Conservation (phyloP, 2,797 vertebrate species). For the Serranus cabrilla region DNA sequence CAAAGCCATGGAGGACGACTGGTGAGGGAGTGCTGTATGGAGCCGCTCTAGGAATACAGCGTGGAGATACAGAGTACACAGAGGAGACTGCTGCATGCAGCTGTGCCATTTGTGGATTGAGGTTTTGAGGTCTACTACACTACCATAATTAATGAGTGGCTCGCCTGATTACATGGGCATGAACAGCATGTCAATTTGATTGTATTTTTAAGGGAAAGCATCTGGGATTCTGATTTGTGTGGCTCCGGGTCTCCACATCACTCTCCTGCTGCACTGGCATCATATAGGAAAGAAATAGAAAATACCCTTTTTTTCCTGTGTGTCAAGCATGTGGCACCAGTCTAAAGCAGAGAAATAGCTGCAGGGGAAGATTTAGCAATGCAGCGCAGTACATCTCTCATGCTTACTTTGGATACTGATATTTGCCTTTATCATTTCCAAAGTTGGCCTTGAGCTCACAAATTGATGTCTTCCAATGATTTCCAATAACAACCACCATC, state of each 20-base stretch:
- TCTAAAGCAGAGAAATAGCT: slow-evolving; percentile 47
- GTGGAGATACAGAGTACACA: slow-evolving; percentile 55
- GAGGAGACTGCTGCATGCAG: slow-evolving; percentile 54
- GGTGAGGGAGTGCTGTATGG: slow-evolving; percentile 65
- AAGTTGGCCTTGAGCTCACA: slow-evolving; percentile 61
- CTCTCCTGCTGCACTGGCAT: slow-evolving; percentile 7
- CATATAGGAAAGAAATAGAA: slow-evolving; percentile 15
- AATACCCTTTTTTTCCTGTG: slow-evolving; percentile 19
- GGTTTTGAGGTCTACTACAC: slow-evolving; percentile 64
- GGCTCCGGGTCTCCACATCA: slow-evolving; percentile 14
- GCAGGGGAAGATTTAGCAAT: slow-evolving; percentile 61
- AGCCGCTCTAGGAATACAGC: slow-evolving; percentile 61
- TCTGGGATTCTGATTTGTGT: slow-evolving; percentile 54
- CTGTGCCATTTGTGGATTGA: slow-evolving; percentile 63
- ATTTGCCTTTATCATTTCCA: slow-evolving; percentile 65
- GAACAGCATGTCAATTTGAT: slow-evolving; percentile 58
- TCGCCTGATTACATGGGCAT: slow-evolving; percentile 57
- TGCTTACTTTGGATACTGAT: slow-evolving; percentile 62
- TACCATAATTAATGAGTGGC: slow-evolving; percentile 67
- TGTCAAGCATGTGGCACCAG: slow-evolving; percentile 34
- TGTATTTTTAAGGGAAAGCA: slow-evolving; percentile 58
- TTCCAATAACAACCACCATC: slow-evolving; percentile 63
- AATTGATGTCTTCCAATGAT: slow-evolving; percentile 70
- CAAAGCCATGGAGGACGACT: slow-evolving; percentile 77
- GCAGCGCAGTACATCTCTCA: slow-evolving; percentile 37